These are phyloP conservation scores for Oxyscelio sp. DNA, from an alignment of 2,888 invertebrate genomes.

Conservation along the genomic window DNA sequence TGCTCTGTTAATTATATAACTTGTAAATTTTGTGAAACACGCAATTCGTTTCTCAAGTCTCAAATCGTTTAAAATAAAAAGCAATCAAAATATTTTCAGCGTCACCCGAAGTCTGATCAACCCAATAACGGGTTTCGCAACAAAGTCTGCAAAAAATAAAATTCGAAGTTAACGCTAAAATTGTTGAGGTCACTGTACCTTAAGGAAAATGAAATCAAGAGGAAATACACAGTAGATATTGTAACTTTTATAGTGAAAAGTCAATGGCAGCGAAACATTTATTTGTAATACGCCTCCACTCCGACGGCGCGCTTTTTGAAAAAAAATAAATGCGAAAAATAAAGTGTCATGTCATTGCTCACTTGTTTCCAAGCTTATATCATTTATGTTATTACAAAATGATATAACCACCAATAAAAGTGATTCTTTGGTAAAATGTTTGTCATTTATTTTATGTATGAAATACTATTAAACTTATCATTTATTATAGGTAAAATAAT, in stretches of 20 bases:
- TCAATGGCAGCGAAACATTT: conserved; percentile 53
- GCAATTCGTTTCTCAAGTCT: conserved; percentile 8
- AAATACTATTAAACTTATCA: no score
- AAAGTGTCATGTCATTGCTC: conserved; percentile 17
- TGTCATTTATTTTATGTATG: neutral
- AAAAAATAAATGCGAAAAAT: conserved; percentile 34
- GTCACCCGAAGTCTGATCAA: conserved; percentile 30
- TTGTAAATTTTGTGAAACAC: conserved; percentile 41
- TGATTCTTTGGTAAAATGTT: conserved; percentile 33
- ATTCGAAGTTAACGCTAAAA: conserved; percentile 19
- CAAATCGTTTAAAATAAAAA: conserved; percentile 6
- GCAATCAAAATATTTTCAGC: conserved; percentile 27
- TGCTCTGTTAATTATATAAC: conserved; percentile 12
- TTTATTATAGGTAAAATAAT: neutral
- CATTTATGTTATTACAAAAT: conserved; percentile 26
- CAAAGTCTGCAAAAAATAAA: conserved; percentile 4
- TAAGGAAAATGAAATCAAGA: conserved; percentile 16
- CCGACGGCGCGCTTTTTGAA: conserved; percentile 42
- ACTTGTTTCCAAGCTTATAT: conserved; percentile 30
- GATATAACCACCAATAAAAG: conserved; percentile 38
- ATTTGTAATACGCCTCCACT: conserved; percentile 62
- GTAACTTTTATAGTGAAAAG: conserved; percentile 49
- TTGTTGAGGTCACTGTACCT: conserved; percentile 35
- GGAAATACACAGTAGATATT: conserved; percentile 21
- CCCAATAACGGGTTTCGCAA: conserved; percentile 2